Conservation (phyloP, 1,140 invertebrate species). For the Uloborus diversus region DNA sequence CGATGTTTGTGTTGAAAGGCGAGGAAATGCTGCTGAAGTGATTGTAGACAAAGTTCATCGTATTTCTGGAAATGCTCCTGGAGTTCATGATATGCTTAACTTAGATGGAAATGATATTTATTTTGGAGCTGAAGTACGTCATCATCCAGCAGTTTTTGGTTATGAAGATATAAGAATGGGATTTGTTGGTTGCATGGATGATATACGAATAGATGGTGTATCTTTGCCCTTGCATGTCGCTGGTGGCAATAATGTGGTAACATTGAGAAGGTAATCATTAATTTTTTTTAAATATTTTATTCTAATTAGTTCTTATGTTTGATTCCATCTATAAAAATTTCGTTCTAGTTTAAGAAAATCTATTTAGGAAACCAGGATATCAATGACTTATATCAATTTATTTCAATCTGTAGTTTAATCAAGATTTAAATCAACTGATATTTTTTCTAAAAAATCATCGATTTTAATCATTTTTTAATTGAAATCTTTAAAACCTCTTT, state of each 20-base stretch:
- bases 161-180: constrained; percentile 78
- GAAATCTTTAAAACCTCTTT: neutral
- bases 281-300: neutral
- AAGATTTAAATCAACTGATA: too few species aligned
- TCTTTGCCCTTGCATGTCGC: constrained; percentile 79
- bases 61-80: constrained; percentile 82
- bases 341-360: neutral
- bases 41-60: constrained; percentile 81
- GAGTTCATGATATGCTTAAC: constrained; percentile 84
- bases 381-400: neutral
- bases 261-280: constrained; percentile 62
- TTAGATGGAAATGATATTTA: constrained; percentile 85
- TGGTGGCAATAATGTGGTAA: constrained; percentile 70
- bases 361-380: neutral
- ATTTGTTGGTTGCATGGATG: constrained; percentile 91
- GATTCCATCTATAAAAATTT: neutral
- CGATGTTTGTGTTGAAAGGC: constrained; percentile 81
- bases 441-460: too few species aligned
- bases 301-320: neutral
- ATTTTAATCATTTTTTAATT: too few species aligned
- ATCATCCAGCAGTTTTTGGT: constrained; percentile 65
- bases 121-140: constrained; percentile 83
- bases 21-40: constrained; percentile 79
- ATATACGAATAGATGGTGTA: constrained; percentile 80
- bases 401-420: too few species aligned